phyloP scores from a whole-genome alignment of 2,888 invertebrate species.

The Camponotus fellah region DNA sequence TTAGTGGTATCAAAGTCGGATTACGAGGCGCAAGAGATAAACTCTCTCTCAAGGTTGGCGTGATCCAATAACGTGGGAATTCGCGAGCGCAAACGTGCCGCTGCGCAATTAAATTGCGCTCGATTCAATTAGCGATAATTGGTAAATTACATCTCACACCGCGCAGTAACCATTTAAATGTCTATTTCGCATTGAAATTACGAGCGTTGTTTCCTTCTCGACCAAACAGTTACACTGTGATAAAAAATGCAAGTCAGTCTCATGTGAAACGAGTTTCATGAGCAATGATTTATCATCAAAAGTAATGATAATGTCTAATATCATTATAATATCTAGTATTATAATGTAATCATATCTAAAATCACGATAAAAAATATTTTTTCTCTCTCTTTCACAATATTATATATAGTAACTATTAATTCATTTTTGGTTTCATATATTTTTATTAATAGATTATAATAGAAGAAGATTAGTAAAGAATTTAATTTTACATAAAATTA shows the following conservation, averaged over 20 bases:
- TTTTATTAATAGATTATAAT: too few relatives aligned
- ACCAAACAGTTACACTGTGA: slow-evolving; percentile 36
- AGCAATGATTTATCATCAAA: neutral
- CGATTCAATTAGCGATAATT: slow-evolving; percentile 74
- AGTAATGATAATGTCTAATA: too few relatives aligned
- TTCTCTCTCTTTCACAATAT: slow-evolving; percentile 1
- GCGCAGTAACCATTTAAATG: slow-evolving; percentile 38
- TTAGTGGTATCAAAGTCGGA: slow-evolving; percentile 61
- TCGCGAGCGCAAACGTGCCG: slow-evolving; percentile 38
- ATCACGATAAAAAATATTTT: neutral
- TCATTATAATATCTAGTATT: neutral
- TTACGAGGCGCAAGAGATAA: slow-evolving; percentile 52
- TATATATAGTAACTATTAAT: neutral
- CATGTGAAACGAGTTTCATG: neutral
- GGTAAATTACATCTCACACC: slow-evolving; percentile 61
- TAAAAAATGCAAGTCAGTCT: neutral
- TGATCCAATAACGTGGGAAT: slow-evolving; percentile 73
- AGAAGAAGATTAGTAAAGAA: too few relatives aligned
- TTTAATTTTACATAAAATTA: neutral
- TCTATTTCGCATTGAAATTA: slow-evolving; percentile 42
- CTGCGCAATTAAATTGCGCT: slow-evolving; percentile 64
- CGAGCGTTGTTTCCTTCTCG: slow-evolving; percentile 24
- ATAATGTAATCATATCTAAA: neutral
- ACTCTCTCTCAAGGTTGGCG: slow-evolving; percentile 49
- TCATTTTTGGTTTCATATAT: neutral